These are phyloP conservation scores for Lepilemur septentrionalis DNA, from an alignment of 2,797 vertebrate genomes.

Conservation along the genomic window DNA sequence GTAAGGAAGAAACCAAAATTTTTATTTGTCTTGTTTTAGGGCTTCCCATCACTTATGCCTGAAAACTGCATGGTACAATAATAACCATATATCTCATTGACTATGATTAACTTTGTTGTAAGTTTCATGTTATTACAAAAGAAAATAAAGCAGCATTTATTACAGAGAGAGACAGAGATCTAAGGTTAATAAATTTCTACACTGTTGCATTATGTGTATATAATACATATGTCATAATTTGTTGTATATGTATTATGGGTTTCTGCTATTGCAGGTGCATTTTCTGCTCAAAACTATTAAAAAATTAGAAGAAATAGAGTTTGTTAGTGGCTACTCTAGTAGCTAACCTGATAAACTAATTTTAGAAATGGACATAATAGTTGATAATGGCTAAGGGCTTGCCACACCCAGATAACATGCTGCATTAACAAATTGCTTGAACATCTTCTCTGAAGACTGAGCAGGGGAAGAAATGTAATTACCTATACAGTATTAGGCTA, in stretches of 20 bases:
- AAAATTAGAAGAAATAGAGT: background rate
- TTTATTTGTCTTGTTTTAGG: background rate
- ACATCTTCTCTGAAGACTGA: background rate
- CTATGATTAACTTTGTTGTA: background rate
- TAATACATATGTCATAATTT: background rate
- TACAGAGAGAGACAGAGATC: background rate
- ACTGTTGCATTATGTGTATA: background rate
- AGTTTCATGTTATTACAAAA: constrained; percentile 8
- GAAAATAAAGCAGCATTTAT: background rate
- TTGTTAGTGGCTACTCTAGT: background rate
- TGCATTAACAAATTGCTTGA: background rate
- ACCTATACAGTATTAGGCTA: background rate
- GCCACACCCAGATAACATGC: background rate
- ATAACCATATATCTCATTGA: background rate
- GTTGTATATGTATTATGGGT: background rate
- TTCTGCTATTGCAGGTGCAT: background rate
- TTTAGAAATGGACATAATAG: background rate
- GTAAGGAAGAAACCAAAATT: background rate
- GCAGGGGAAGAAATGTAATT: background rate
- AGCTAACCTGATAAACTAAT: constrained; percentile 27
- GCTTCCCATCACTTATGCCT: background rate
- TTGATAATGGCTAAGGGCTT: background rate
- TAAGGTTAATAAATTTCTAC: background rate
- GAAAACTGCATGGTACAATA: background rate
- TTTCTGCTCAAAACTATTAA: constrained; percentile 20